Evolutionary conservation across 1,140 invertebrate genomes (phyloP), one percentile per base, ranked within the genome.

Genomic region (Cataglyphis hispanica): DNA sequence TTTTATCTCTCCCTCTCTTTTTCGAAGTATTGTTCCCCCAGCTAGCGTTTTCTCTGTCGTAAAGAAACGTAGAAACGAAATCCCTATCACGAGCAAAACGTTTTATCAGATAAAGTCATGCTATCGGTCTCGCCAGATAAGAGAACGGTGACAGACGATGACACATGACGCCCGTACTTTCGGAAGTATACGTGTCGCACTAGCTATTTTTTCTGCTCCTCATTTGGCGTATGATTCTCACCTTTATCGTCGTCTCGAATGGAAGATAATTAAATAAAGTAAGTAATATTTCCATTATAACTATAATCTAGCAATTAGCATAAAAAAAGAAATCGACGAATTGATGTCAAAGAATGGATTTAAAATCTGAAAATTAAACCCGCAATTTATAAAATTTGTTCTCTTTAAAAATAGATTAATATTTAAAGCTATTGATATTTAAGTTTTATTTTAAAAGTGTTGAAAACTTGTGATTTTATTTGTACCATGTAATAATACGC

Each of bases 61-160:
- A 16, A 27, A 58, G 22, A 60, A 67, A 78, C 46, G 74, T 58
- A 69, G 63, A 70, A 90, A 81, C 66, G 81, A 76, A 56, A 66
- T 78, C 86, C 77, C 76, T 84, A 90, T 90, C 90, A 84, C 75
- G 60, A 61, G 75, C 22, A 27, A 60, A 78, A 61, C 56, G 40
- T 77, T 91, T 92, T 91, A 92, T 92, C 92, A 92, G 92, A 92
- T 92, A 92, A 91, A 86, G 84, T 88, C 86, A 70, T 67, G 90
- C 88, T 92, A 92, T 91, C 90, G 86, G 87, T 91, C 87, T 89
- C 88, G 69, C 46, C 40, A 92, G 91, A 92, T 92, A 92, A 90
- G 83, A 66, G 69, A 89, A 80, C 89, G 87, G 89, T 89, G 88
- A 90, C 87, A 90, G 64, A 77, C 86, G 85, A 85, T 91, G 91